Conservation (phyloP, 1,140 invertebrate genomes). For the Panagrolaimus sp. region DNA sequence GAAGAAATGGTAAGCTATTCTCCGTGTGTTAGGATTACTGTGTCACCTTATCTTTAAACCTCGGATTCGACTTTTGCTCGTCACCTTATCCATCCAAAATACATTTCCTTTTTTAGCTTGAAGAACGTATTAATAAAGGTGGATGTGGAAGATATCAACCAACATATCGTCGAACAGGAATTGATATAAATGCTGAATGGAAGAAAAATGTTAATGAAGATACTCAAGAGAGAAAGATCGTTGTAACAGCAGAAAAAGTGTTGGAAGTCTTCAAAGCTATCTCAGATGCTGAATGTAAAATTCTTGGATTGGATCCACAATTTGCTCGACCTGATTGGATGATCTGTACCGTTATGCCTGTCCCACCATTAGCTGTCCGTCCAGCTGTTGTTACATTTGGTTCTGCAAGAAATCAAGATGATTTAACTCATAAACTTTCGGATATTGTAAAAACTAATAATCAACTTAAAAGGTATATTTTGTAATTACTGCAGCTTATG, state of each 20-base stretch:
- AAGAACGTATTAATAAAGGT: slow-evolving; percentile 65
- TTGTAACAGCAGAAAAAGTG: slow-evolving; percentile 84
- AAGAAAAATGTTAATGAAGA: slow-evolving; percentile 98
- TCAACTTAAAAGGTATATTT: slow-evolving; percentile 68
- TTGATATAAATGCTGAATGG: slow-evolving; percentile 83
- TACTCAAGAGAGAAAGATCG: slow-evolving; percentile 80
- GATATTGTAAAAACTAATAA: slow-evolving; percentile 99
- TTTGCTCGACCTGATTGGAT: slow-evolving; percentile 98
- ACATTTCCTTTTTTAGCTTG: slow-evolving; percentile 25
- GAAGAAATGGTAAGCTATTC: slow-evolving; percentile 46
- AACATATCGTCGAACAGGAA: slow-evolving; percentile 75
- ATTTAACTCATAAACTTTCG: slow-evolving; percentile 94
- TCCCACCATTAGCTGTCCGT: slow-evolving; percentile 82
- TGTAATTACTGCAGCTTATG: neutral
- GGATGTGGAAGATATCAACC: slow-evolving; percentile 97
- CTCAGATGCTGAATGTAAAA: slow-evolving; percentile 89
- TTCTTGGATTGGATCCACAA: slow-evolving; percentile 68
- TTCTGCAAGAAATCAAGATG: slow-evolving; percentile 92
- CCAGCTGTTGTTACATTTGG: slow-evolving; percentile 99
- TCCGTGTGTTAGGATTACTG: neutral
- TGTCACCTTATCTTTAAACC: neutral
- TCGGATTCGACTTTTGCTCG: neutral
- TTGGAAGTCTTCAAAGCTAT: slow-evolving; percentile 95
- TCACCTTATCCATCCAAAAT: slow-evolving; percentile 23
- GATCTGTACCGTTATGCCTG: slow-evolving; percentile 91